A percentile compares a stretch with the other conserved stretches of the same genome.
These are phyloP conservation scores for Sinocyclocheilus grahami DNA, from an alignment of 2,113 vertebrate species.

Conservation along the genomic window DNA sequence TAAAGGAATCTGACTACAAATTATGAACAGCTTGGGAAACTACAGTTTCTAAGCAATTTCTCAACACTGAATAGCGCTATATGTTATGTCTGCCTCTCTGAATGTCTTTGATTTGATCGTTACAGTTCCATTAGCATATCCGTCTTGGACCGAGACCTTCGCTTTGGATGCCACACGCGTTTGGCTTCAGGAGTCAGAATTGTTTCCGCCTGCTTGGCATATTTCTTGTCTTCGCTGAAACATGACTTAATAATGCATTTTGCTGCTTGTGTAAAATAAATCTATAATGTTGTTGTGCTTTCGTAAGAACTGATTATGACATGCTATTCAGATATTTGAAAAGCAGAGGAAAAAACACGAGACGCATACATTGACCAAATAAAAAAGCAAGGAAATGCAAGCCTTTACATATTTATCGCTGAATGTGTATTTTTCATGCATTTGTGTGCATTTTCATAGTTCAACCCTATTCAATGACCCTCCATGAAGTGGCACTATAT, in stretches of 20 bases:
- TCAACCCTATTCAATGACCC: slow-evolving; percentile 8
- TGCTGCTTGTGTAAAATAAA: slow-evolving; percentile 32
- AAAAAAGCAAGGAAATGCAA: background rate
- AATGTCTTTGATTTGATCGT: background rate
- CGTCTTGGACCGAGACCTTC: background rate
- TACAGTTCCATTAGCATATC: background rate
- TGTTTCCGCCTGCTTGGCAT: slow-evolving; percentile 7
- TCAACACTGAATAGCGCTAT: background rate
- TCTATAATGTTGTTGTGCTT: slow-evolving; percentile 12
- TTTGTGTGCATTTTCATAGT: slow-evolving; percentile 2
- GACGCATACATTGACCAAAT: background rate
- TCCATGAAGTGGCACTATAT: slow-evolving; percentile 12
- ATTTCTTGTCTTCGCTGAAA: background rate
- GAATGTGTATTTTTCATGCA: slow-evolving; percentile 4
- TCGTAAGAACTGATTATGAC: slow-evolving; percentile 21
- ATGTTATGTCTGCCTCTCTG: background rate
- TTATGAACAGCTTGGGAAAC: background rate
- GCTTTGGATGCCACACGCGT: background rate
- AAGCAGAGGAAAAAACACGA: background rate
- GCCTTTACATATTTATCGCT: slow-evolving; percentile 12
- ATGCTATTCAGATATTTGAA: background rate
- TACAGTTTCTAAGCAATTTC: background rate
- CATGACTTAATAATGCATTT: background rate
- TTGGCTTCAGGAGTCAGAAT: background rate
- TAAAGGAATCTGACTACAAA: background rate